phyloP scores from a whole-genome alignment of 1,140 invertebrate genomes.

The Drosophila nigrodunni region DNA sequence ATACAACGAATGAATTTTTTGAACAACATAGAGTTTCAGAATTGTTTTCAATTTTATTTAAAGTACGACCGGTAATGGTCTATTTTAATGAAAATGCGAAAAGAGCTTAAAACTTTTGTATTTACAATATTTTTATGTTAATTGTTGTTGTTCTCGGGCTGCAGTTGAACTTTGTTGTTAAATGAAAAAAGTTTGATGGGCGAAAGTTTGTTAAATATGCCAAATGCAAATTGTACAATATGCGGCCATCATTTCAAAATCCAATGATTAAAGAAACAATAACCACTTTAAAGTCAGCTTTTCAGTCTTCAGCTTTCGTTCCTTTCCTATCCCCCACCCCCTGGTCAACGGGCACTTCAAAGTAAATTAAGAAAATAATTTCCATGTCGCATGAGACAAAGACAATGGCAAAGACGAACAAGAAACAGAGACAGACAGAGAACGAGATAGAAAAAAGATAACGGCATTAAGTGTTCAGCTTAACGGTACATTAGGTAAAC shows the following conservation, averaged over 20 bases:
- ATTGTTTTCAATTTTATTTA: conserved; percentile 8
- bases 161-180: conserved; percentile 39
- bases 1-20: background rate
- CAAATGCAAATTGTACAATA: conserved; percentile 34
- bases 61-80: background rate
- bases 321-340: background rate
- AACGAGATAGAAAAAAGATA: conserved; percentile 33
- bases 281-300: conserved; percentile 52
- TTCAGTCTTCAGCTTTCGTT: conserved; percentile 24
- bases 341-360: conserved; percentile 19
- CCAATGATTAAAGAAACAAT: conserved; percentile 38
- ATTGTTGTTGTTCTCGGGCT: conserved; percentile 62
- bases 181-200: conserved; percentile 70
- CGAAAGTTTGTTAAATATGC: conserved; percentile 51
- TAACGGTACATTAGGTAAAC: conserved; percentile 82
- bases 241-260: conserved; percentile 38
- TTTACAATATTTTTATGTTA: conserved; percentile 64
- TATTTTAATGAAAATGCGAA: conserved; percentile 22
- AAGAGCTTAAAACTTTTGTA: conserved; percentile 62
- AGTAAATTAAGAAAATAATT: conserved; percentile 76
- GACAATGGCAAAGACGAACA: conserved; percentile 19
- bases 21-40: background rate
- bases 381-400: conserved; percentile 43
- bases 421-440: too few relatives aligned
- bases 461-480: conserved; percentile 72